These are phyloP conservation scores for Cotesia glomerata DNA, from an alignment of 1,140 invertebrate species.

Conservation along the genomic window DNA sequence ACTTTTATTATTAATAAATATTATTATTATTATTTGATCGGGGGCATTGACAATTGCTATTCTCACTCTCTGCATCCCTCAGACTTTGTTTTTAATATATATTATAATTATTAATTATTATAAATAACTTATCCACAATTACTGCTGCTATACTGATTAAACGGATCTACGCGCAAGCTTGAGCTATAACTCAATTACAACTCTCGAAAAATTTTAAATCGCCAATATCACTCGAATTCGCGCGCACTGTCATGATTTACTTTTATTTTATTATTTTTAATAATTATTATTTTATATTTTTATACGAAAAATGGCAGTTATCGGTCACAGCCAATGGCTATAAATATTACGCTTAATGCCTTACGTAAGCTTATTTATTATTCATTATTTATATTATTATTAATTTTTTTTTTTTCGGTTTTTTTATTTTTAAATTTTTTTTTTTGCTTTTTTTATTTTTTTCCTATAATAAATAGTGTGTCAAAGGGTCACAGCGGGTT, in stretches of 20 bases:
- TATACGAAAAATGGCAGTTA: conserved; percentile 64
- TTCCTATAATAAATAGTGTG: conserved; percentile 12
- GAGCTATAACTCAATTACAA: not conserved
- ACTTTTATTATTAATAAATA: not conserved
- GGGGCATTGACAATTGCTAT: conserved; percentile 3
- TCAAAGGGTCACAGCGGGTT: conserved; percentile 16
- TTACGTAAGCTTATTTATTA: conserved; percentile 23
- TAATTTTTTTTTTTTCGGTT: not conserved
- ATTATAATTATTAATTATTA: conserved; percentile 11
- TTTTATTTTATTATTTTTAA: conserved; percentile 36
- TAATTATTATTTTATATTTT: conserved; percentile 36
- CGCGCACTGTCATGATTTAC: conserved; percentile 6
- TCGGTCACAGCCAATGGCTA: conserved; percentile 65
- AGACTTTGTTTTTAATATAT: conserved; percentile 11
- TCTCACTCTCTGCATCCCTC: conserved; percentile 15
- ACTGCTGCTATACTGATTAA: not conserved
- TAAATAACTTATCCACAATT: not conserved
- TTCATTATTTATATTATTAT: not conserved
- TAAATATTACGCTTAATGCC: conserved; percentile 52
- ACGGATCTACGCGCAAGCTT: not conserved
- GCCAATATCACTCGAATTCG: conserved; percentile 27
- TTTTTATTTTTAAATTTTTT: not conserved
- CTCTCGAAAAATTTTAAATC: conserved; percentile 16
- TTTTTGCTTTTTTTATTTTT: not conserved
- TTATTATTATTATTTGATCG: not conserved